Percentiles rank a stretch among this genome's conserved stretches.
These are phyloP conservation scores for Hylia prasina DNA, from an alignment of 2,113 vertebrate species.

Conservation along the genomic window DNA sequence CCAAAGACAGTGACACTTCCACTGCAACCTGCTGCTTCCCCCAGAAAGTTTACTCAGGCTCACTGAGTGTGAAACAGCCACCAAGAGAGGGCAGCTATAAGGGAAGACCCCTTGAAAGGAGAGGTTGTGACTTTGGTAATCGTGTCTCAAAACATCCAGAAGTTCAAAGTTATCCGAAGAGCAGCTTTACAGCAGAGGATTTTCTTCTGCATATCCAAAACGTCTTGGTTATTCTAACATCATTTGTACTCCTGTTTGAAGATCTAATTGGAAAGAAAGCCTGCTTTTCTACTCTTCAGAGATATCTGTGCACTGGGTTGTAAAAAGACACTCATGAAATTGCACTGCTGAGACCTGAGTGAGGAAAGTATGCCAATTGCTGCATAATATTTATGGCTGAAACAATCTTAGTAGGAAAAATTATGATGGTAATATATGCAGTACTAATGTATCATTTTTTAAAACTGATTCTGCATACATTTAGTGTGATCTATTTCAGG, in stretches of 20 bases:
- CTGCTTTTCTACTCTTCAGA: not conserved
- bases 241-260: not conserved
- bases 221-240: not conserved
- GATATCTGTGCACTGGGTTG: not conserved
- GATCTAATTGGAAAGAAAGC: not conserved
- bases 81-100: not conserved
- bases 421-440: not conserved
- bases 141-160: not conserved
- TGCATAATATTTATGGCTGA: not conserved
- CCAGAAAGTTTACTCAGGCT: not conserved
- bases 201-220: not conserved
- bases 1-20: not conserved
- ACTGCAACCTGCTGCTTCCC: not conserved
- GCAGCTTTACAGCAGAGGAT: not conserved
- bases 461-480: not conserved
- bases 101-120: not conserved
- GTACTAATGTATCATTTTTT: not conserved
- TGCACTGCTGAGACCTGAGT: not conserved
- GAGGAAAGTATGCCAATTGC: not conserved
- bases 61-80: not conserved
- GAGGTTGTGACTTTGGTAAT: not conserved
- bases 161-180: not conserved
- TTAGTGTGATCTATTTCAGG: constrained; percentile 13
- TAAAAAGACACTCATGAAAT: not conserved
- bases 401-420: constrained; percentile 1